A percentile compares a stretch with the other conserved stretches of the same genome.
These are phyloP conservation scores for Saguinus midas DNA, from an alignment of 2,113 vertebrate species.

Conservation along the genomic window DNA sequence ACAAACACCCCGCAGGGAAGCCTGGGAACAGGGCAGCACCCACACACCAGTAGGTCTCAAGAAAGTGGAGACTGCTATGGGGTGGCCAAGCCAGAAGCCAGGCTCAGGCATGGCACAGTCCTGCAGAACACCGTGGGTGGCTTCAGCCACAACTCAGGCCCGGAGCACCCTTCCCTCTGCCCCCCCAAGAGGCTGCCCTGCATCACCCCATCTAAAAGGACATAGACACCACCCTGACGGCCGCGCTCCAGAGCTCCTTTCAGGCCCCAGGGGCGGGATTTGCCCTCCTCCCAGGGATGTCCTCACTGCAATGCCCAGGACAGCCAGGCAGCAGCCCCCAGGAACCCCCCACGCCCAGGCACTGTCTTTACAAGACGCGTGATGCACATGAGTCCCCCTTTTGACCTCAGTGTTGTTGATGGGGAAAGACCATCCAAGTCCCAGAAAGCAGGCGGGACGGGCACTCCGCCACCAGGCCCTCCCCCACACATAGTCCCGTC, in stretches of 20 bases:
- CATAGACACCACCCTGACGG: background rate
- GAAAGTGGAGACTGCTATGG: background rate
- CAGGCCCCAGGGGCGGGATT: background rate
- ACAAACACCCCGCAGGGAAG: background rate
- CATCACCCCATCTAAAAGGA: background rate
- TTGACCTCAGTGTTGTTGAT: background rate
- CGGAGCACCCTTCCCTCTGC: background rate
- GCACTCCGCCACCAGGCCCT: rapidly evolving
- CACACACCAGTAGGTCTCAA: background rate
- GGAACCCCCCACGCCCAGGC: background rate
- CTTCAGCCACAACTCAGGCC: background rate
- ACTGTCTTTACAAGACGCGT: too few species aligned
- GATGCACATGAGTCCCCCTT: background rate
- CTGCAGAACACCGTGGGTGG: background rate
- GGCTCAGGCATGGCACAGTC: too few species aligned
- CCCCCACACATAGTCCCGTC: rapidly evolving
- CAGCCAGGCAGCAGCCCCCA: rapidly evolving
- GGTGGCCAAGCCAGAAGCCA: background rate
- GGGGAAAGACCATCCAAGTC: background rate
- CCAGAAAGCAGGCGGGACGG: background rate
- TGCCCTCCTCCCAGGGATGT: background rate
- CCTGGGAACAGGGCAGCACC: background rate
- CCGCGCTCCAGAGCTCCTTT: too few species aligned
- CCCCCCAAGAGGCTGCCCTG: too few species aligned
- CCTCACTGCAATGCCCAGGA: too few species aligned